Evolutionary conservation across 2,797 vertebrate genomes (phyloP).

Genomic region (Coregonus ussuriensis): DNA sequence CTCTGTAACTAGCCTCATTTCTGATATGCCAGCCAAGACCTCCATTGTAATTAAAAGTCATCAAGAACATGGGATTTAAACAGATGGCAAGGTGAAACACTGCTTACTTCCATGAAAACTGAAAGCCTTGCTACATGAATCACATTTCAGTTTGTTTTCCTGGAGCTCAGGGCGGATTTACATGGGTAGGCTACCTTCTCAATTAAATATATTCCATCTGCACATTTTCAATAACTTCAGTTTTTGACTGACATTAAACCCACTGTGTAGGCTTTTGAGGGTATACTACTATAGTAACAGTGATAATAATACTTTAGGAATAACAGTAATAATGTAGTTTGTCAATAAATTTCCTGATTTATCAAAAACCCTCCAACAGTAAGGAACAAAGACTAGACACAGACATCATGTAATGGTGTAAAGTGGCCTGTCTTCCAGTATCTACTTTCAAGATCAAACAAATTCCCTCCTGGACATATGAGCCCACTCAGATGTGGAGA

Average conservation of each 20-base stretch:
- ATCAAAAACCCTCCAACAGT: not conserved
- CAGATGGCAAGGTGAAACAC: conserved; percentile 29
- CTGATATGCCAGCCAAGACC: conserved; percentile 10
- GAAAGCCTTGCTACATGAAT: conserved; percentile 24
- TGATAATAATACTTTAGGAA: not conserved
- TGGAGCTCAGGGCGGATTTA: conserved; percentile 4
- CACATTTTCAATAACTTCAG: not conserved
- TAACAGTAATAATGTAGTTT: too few species aligned
- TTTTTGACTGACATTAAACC: not conserved
- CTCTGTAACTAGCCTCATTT: conserved; percentile 22
- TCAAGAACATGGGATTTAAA: conserved; percentile 23
- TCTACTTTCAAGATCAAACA: not conserved
- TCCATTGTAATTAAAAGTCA: conserved; percentile 29
- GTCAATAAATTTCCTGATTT: too few species aligned
- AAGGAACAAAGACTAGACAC: not conserved
- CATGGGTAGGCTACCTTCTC: not conserved
- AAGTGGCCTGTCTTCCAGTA: not conserved
- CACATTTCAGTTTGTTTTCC: conserved; percentile 8
- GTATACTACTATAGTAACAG: not conserved
- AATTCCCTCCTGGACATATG: not conserved
- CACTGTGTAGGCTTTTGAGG: not conserved
- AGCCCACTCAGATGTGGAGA: not conserved
- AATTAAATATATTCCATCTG: conserved; percentile 10
- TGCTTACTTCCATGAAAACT: conserved; percentile 15
- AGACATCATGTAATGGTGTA: not conserved